Percentiles rank a stretch among this genome's conserved stretches.
These are phyloP conservation scores for Cremastinae sp. DNA, from an alignment of 2,888 invertebrate species.

Conservation along the genomic window DNA sequence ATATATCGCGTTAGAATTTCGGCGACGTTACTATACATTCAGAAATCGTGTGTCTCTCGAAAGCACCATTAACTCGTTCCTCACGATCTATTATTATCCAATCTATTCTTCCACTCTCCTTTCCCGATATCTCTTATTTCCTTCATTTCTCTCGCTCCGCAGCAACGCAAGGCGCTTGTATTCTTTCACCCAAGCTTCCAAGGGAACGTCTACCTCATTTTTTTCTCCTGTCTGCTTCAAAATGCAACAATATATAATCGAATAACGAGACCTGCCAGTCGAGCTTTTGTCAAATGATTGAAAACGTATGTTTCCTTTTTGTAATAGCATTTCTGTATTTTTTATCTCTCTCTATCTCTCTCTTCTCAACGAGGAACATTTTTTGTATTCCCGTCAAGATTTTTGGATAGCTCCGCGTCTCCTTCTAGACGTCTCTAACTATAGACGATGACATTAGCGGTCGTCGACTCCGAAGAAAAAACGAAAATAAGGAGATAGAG, in stretches of 20 bases:
- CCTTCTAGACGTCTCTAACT: constrained; percentile 6
- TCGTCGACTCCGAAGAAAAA: constrained; percentile 24
- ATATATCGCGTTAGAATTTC: constrained; percentile 17
- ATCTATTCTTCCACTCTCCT: constrained; percentile 27
- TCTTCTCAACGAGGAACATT: neutral
- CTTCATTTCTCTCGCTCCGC: constrained; percentile 1
- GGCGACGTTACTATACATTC: constrained; percentile 43
- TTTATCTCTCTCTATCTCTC: neutral
- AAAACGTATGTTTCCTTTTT: constrained; percentile 18
- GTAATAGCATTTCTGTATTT: neutral
- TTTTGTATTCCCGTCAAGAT: neutral
- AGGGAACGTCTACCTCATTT: neutral
- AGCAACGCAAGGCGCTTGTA: constrained; percentile 8
- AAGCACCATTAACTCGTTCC: constrained; percentile 42
- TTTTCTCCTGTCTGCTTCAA: constrained; percentile 26
- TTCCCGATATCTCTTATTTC: too few species aligned
- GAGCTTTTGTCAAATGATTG: constrained; percentile 9
- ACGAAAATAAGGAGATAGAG: neutral
- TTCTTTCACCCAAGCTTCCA: neutral
- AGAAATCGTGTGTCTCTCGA: constrained; percentile 51
- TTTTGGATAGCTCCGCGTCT: neutral
- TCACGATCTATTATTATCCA: constrained; percentile 51
- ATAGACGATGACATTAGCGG: constrained; percentile 21
- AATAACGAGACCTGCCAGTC: constrained; percentile 24
- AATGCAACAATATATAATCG: constrained; percentile 32